These are phyloP conservation scores for Mystacides longicornis DNA, from an alignment of 2,888 invertebrate genomes.

Conservation along the genomic window DNA sequence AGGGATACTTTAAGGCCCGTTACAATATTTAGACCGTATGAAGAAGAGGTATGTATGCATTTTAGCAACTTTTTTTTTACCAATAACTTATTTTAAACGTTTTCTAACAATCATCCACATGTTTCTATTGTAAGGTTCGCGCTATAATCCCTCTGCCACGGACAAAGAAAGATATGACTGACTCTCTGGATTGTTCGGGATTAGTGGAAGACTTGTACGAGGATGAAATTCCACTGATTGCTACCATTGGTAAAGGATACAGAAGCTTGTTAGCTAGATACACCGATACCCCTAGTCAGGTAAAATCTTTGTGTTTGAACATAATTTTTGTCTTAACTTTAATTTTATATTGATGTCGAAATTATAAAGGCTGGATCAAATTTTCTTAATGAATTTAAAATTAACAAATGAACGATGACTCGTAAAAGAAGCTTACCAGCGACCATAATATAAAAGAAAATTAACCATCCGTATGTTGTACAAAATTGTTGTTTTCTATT, in stretches of 20 bases:
- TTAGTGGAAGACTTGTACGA: conserved; percentile 33
- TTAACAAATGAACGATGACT: too few relatives aligned
- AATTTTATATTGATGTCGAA: too few relatives aligned
- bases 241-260: conserved; percentile 79
- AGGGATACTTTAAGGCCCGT: conserved; percentile 72
- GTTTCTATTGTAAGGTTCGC: conserved; percentile 42
- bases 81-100: not conserved
- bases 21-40: conserved; percentile 87
- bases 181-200: conserved; percentile 31
- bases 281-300: conserved; percentile 28
- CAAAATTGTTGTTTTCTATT: too few relatives aligned
- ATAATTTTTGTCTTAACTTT: too few relatives aligned
- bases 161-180: conserved; percentile 31
- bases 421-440: too few relatives aligned
- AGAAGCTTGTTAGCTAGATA: conserved; percentile 57
- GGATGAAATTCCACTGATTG: conserved; percentile 49
- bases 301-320: too few relatives aligned
- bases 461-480: too few relatives aligned
- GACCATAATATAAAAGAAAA: too few relatives aligned
- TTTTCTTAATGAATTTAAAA: too few relatives aligned
- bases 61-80: not conserved
- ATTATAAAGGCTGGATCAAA: too few relatives aligned
- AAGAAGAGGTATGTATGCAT: conserved; percentile 58
- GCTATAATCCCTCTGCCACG: conserved; percentile 53
- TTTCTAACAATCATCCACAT: not conserved